These are phyloP conservation scores for Eretmochelys imbricata DNA, from an alignment of 2,113 vertebrate genomes.

Conservation along the genomic window DNA sequence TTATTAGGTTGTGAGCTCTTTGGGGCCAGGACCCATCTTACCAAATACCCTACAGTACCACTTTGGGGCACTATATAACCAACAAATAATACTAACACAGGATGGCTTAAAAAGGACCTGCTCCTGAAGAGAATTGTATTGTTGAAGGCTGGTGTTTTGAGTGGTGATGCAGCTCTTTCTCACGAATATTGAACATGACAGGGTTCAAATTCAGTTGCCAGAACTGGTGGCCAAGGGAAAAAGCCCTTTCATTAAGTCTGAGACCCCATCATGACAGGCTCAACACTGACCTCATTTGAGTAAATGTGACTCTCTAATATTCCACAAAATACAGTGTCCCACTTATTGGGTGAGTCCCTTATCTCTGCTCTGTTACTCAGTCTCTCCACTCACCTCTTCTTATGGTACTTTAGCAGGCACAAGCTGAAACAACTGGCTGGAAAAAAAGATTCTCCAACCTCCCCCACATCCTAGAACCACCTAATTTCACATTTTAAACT, in stretches of 20 bases:
- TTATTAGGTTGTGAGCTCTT: background rate
- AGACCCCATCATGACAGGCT: background rate
- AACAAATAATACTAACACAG: background rate
- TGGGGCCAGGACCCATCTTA: background rate
- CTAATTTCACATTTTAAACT: rapidly evolving
- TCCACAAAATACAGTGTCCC: background rate
- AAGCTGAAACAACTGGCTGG: background rate
- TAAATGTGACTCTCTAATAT: background rate
- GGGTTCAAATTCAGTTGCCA: background rate
- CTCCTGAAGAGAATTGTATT: background rate
- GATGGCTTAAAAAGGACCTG: rapidly evolving
- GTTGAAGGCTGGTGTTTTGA: rapidly evolving
- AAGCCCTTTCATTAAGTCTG: background rate
- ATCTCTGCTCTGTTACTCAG: background rate
- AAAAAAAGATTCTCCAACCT: background rate
- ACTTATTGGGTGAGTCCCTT: background rate
- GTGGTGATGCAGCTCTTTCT: background rate
- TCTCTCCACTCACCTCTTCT: background rate
- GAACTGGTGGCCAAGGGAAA: background rate
- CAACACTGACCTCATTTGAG: background rate
- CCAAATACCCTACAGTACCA: background rate
- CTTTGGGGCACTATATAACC: background rate
- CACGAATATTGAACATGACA: background rate
- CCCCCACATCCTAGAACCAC: background rate
- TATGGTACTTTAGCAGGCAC: background rate